Evolutionary conservation across 2,113 vertebrate species (phyloP).

Genomic region (Podiceps cristatus): DNA sequence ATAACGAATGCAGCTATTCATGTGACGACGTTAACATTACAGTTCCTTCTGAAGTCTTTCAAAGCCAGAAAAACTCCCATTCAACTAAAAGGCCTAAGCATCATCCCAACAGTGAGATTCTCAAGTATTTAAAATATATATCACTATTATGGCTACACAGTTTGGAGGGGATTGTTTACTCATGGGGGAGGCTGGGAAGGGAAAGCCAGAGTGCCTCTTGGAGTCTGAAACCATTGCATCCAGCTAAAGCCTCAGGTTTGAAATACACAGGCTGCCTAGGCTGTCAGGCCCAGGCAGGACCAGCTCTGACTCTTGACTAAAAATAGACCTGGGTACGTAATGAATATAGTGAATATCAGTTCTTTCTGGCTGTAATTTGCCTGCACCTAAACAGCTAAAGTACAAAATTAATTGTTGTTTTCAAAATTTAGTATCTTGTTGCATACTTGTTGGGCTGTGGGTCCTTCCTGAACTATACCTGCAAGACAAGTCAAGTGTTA

Average conservation of each 20-base stretch:
- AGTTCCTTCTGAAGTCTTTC: background rate
- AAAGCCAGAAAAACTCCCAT: background rate
- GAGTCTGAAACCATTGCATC: background rate
- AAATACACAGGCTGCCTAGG: background rate
- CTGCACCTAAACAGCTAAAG: background rate
- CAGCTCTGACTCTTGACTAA: background rate
- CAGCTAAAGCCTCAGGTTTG: background rate
- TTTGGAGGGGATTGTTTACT: background rate
- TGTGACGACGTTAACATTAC: background rate
- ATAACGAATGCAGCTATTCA: background rate
- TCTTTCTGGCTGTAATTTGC: background rate
- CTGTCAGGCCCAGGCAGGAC: background rate
- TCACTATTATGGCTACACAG: background rate
- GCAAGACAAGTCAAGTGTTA: background rate
- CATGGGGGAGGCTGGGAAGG: background rate
- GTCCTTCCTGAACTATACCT: background rate
- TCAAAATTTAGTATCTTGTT: background rate
- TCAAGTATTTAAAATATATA: background rate
- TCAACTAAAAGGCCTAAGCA: background rate
- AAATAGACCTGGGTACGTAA: background rate
- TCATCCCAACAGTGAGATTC: background rate
- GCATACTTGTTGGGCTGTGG: background rate
- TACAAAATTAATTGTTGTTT: background rate
- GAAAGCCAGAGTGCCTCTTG: background rate
- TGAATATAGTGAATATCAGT: background rate